phyloP scores from a whole-genome alignment of 30 jellyfish, hydroid and myxozoan species.

The Aurelia coerulea region DNA sequence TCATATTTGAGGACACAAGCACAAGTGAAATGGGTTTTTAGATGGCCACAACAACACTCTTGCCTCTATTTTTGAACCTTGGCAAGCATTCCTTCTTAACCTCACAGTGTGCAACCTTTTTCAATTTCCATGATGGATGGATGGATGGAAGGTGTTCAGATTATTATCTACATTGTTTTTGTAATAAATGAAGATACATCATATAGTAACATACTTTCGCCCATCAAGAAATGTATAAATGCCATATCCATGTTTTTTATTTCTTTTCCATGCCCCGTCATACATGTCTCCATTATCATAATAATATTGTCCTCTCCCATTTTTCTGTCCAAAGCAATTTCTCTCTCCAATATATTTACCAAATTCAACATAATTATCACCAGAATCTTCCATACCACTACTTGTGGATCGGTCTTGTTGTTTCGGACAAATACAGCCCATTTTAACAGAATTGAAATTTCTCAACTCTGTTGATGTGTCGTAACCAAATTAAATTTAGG shows the following conservation, averaged over 20 bases:
- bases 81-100: too few relatives aligned
- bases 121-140: too few relatives aligned
- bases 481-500: too few relatives aligned
- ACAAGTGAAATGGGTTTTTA: too few relatives aligned
- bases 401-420: background rate
- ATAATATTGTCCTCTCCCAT: slow-evolving; percentile 75
- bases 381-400: background rate
- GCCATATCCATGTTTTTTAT: slow-evolving; percentile 74
- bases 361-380: slow-evolving; percentile 44
- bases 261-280: slow-evolving; percentile 66
- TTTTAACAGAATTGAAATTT: background rate
- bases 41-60: too few relatives aligned
- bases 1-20: too few relatives aligned
- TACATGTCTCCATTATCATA: slow-evolving; percentile 66
- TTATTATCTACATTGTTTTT: too few relatives aligned
- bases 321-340: slow-evolving; percentile 51
- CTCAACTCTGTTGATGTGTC: too few relatives aligned
- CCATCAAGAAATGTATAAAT: slow-evolving; percentile 42
- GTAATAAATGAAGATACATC: too few relatives aligned
- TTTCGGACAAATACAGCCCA: slow-evolving; percentile 67
- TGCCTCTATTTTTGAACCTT: too few relatives aligned
- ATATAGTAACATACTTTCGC: slow-evolving; percentile 15
- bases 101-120: too few relatives aligned
- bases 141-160: too few relatives aligned
- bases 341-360: slow-evolving; percentile 56